Evolutionary conservation across 2,113 vertebrate genomes (phyloP).

Genomic region (Condylura cristata): DNA sequence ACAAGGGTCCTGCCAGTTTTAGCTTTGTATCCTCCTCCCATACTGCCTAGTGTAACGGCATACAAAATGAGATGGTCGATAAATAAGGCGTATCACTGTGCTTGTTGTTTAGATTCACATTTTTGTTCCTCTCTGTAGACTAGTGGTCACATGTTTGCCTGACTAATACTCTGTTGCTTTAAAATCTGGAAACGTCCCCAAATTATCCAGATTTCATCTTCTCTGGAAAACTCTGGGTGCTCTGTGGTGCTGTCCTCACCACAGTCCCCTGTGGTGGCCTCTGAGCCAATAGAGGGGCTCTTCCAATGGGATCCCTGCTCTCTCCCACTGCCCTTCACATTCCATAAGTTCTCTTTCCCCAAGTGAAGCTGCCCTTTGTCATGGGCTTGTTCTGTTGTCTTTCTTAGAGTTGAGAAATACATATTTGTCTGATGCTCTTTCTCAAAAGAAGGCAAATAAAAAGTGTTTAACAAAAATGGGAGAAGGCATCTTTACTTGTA

Average conservation of each 20-base stretch:
- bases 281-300: not conserved
- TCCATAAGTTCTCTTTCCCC: not conserved
- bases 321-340: rapidly evolving
- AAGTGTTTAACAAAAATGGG: not conserved
- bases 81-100: not conserved
- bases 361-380: not conserved
- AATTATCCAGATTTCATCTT: not conserved
- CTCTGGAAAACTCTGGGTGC: not conserved
- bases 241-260: not conserved
- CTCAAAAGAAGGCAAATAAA: not conserved
- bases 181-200: not conserved
- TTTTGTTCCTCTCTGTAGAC: not conserved
- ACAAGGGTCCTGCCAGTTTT: not conserved
- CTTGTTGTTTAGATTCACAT: not conserved
- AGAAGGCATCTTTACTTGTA: not conserved
- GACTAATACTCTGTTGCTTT: not conserved
- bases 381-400: not conserved
- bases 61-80: not conserved
- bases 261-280: not conserved
- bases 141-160: not conserved
- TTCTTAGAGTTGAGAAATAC: not conserved
- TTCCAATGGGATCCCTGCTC: not conserved
- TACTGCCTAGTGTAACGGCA: too few relatives aligned
- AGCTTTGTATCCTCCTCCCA: not conserved
- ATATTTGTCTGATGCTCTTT: not conserved